Base-by-base conservation (phyloP, 2,113 vertebrate species). In the Panthera tigris region DNA sequence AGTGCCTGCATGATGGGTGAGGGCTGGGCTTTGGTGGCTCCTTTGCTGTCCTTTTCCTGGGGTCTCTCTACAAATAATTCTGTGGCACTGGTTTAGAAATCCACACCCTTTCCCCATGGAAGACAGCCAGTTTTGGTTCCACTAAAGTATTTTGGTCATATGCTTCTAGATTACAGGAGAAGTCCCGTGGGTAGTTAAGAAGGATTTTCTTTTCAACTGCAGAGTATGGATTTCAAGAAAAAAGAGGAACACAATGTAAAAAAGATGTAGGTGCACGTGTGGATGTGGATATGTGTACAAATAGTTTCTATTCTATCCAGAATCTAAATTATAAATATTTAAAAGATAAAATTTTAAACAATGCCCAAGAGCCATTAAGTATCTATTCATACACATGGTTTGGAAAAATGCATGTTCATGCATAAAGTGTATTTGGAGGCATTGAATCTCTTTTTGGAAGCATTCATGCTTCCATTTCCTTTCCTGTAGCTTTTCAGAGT, bases 321-420 rank as follows among this genome's bases (percentile, higher is more conserved):
- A 87, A 74, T 39, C 36, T 39, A 73, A 95, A 52, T 91, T 69
- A 74, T 80, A 61, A 80, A 48, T 78, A 96, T 48, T 95, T 95
- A 85, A 93, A 95, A 48, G 61, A 80, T n/a, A 66, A 73, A 33
- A 50, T 15, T 82, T 94, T 94, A 74, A 96, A 31, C 9, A 48
- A 29, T 76, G 12, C 8, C 68, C 11, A 66, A 36, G 31, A 87
- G 39, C 16, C 31, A 13, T 45, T 55, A 80, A 74, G 31, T 41
- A 11, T 48, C 23, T 88, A 13, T 73, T 80, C 19, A 76, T 1
- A 31, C 9, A 16, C 14, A n/a, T 11, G 1, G 27, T 93, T 91
- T 36, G 12, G 33, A 55, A 94, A 31, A 57, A 31, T 50, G 5
- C 3, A 3, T 9, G 0, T 48, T 48, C 23, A 7, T 68, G 27